Evolutionary conservation across 2,113 vertebrate genomes (phyloP).

Genomic region (Elephantulus edwardii): DNA sequence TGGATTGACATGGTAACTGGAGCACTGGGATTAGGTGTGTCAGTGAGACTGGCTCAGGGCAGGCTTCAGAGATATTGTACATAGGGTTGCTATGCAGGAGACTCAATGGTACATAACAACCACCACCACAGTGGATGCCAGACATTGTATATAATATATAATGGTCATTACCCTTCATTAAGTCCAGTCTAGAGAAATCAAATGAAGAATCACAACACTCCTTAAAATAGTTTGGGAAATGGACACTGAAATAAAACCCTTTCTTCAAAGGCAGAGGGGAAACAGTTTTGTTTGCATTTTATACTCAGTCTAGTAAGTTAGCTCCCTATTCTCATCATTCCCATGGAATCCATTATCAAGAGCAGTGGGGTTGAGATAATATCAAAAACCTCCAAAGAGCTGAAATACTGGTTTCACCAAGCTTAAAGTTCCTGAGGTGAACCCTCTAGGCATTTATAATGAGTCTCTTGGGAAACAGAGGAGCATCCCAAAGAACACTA

Average conservation of each 20-base stretch:
- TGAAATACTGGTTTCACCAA: conserved; percentile 27
- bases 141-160: not conserved
- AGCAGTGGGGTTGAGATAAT: not conserved
- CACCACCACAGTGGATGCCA: not conserved
- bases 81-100: too few relatives aligned
- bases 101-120: too few relatives aligned
- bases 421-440: not conserved
- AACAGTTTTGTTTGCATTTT: conserved; percentile 9
- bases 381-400: not conserved
- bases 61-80: too few relatives aligned
- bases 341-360: not conserved
- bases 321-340: not conserved
- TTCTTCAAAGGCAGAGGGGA: conserved; percentile 3
- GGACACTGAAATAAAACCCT: not conserved
- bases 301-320: not conserved
- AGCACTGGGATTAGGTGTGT: too few relatives aligned
- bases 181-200: not conserved
- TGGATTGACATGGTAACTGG: too few relatives aligned
- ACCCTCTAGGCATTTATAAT: conserved; percentile 44
- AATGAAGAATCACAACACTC: conserved; percentile 22
- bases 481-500: conserved; percentile 8
- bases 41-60: too few relatives aligned
- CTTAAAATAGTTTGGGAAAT: conserved; percentile 18
- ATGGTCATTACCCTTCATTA: not conserved
- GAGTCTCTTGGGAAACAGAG: conserved; percentile 38